Conservation (phyloP, 2,888 invertebrate species). For the Pollenia amentaria region DNA sequence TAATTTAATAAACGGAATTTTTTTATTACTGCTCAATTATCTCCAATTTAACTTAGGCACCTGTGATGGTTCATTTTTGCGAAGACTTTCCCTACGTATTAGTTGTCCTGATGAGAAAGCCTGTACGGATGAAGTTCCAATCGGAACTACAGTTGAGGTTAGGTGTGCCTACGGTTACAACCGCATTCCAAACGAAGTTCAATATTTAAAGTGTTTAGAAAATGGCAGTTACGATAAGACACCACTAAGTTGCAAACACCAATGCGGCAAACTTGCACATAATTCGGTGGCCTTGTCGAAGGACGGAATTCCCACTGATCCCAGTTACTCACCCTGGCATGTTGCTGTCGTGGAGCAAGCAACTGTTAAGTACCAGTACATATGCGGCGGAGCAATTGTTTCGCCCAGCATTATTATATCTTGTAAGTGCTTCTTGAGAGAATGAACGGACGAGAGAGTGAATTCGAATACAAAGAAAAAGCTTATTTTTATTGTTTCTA, state of each 20-base stretch:
- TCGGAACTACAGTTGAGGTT: constrained; percentile 56
- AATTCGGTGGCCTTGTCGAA: constrained; percentile 64
- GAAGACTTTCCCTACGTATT: constrained; percentile 36
- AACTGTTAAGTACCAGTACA: constrained; percentile 56
- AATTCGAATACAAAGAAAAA: too few species aligned
- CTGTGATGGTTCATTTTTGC: constrained; percentile 50
- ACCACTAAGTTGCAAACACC: constrained; percentile 70
- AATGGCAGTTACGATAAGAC: constrained; percentile 46
- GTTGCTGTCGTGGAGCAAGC: constrained; percentile 75
- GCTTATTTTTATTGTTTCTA: neutral
- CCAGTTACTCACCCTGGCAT: constrained; percentile 78
- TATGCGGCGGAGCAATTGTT: constrained; percentile 78
- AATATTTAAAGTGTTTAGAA: constrained; percentile 33
- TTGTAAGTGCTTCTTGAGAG: constrained; percentile 67
- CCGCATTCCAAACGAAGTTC: neutral
- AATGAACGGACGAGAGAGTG: too few species aligned
- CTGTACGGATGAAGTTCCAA: constrained; percentile 52
- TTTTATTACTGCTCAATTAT: neutral
- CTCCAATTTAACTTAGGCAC: constrained; percentile 36
- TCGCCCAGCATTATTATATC: constrained; percentile 77
- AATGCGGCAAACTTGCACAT: constrained; percentile 75
- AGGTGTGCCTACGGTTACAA: constrained; percentile 56
- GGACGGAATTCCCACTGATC: constrained; percentile 68
- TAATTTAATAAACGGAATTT: too few species aligned
- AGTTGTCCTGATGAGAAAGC: neutral